These are phyloP conservation scores for Lycaon pictus DNA, from an alignment of 2,113 vertebrate species.

Conservation along the genomic window DNA sequence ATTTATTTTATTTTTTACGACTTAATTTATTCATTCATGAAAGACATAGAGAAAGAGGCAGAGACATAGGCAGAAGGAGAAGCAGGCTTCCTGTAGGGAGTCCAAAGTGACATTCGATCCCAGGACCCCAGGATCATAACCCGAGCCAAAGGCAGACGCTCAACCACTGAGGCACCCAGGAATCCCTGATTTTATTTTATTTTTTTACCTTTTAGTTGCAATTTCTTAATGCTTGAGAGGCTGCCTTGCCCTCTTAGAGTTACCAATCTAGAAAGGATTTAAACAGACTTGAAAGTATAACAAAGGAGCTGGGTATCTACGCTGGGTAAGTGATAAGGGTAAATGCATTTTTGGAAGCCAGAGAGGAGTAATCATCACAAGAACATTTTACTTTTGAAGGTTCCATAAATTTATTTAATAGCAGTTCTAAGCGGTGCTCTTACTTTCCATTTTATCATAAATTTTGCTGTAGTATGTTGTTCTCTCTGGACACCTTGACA, in stretches of 20 bases:
- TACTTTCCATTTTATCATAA: conserved; percentile 26
- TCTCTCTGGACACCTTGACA: conserved; percentile 20
- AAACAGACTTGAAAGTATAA: not conserved
- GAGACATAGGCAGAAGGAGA: too few species aligned
- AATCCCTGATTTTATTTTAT: not conserved
- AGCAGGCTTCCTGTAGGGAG: too few species aligned
- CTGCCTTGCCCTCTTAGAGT: not conserved
- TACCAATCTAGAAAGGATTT: not conserved
- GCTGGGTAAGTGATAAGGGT: not conserved
- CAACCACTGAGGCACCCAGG: too few species aligned
- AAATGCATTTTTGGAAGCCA: not conserved
- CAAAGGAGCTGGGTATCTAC: not conserved
- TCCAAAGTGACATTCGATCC: too few species aligned
- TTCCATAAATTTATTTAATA: conserved; percentile 10
- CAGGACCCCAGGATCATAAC: too few species aligned
- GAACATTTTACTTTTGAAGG: not conserved
- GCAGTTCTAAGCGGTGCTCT: not conserved
- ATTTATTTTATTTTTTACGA: too few species aligned
- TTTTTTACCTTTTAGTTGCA: not conserved
- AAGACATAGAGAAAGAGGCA: too few species aligned
- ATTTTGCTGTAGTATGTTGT: not conserved
- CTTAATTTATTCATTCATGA: too few species aligned
- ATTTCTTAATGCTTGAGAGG: not conserved
- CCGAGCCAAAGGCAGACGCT: too few species aligned
- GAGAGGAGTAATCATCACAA: not conserved